Percentiles rank a stretch among this genome's conserved stretches.
Evolutionary conservation across 2,113 vertebrate genomes (phyloP).

Genomic region (Eulemur macaco): DNA sequence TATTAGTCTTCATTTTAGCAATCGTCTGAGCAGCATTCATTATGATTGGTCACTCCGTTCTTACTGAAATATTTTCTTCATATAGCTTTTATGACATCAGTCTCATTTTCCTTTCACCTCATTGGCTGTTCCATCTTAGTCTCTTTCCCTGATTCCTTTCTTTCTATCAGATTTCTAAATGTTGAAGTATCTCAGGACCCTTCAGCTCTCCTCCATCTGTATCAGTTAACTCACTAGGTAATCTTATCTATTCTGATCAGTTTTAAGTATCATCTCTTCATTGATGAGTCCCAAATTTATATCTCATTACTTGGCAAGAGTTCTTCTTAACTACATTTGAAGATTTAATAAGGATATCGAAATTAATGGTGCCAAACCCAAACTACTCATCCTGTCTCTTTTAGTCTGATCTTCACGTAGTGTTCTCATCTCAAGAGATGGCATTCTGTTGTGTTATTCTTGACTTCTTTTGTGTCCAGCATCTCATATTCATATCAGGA

Average conservation of each 20-base stretch:
- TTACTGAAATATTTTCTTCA: background rate
- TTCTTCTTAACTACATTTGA: background rate
- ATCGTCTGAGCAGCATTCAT: background rate
- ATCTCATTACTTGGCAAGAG: background rate
- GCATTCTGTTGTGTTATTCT: background rate
- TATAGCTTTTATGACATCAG: background rate
- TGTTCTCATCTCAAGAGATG: background rate
- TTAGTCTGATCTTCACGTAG: background rate
- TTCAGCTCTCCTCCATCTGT: background rate
- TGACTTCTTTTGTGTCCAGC: background rate
- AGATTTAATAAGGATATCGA: background rate
- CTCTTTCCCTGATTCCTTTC: background rate
- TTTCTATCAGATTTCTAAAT: conserved; percentile 14
- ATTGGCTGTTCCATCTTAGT: background rate
- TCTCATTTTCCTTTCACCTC: background rate
- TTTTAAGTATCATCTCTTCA: conserved; percentile 5
- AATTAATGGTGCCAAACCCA: background rate
- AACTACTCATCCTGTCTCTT: background rate
- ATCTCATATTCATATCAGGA: background rate
- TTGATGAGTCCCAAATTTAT: conserved; percentile 15
- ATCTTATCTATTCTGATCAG: background rate
- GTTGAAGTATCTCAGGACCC: background rate
- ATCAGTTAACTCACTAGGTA: background rate
- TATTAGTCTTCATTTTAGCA: background rate
- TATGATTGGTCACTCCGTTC: background rate